phyloP scores from a whole-genome alignment of 2,888 invertebrate species.

The Drosophila atripex region DNA sequence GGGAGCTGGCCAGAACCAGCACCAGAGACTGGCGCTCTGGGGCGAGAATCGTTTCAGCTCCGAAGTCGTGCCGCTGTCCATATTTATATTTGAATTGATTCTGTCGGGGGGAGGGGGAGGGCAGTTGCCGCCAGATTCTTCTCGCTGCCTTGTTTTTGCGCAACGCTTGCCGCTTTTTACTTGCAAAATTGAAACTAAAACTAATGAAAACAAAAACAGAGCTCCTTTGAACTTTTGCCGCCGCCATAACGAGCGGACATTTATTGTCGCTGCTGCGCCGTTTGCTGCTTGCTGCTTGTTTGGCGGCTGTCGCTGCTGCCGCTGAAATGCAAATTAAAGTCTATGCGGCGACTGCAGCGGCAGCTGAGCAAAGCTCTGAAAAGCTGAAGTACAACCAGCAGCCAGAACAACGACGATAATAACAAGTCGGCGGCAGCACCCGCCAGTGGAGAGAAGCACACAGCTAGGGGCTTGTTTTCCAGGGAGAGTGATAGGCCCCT shows the following conservation, averaged over 20 bases:
- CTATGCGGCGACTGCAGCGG: slow-evolving; percentile 44
- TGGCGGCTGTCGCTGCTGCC: slow-evolving; percentile 41
- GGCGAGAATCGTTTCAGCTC: too few relatives aligned
- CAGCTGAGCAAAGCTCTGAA: slow-evolving; percentile 40
- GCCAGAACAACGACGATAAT: neutral
- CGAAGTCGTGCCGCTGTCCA: too few relatives aligned
- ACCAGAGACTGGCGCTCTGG: too few relatives aligned
- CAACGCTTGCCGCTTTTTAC: slow-evolving; percentile 52
- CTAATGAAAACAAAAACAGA: slow-evolving; percentile 37
- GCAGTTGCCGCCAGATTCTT: too few relatives aligned
- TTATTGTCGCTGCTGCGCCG: slow-evolving; percentile 45
- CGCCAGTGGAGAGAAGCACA: neutral
- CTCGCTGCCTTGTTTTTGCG: neutral
- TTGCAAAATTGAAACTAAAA: slow-evolving; percentile 58
- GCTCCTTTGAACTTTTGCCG: slow-evolving; percentile 70
- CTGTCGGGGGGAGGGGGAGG: too few relatives aligned
- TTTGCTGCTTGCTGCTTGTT: neutral
- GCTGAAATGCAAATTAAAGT: slow-evolving; percentile 68
- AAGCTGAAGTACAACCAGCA: neutral
- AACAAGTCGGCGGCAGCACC: neutral
- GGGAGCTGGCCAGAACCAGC: too few relatives aligned
- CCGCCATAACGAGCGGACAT: slow-evolving; percentile 65
- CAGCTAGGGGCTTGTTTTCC: neutral
- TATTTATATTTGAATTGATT: too few relatives aligned
- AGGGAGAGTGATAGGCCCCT: slow-evolving; percentile 8